Evolutionary conservation across 1,140 invertebrate species (phyloP).

Genomic region (Probaryconus sp.): DNA sequence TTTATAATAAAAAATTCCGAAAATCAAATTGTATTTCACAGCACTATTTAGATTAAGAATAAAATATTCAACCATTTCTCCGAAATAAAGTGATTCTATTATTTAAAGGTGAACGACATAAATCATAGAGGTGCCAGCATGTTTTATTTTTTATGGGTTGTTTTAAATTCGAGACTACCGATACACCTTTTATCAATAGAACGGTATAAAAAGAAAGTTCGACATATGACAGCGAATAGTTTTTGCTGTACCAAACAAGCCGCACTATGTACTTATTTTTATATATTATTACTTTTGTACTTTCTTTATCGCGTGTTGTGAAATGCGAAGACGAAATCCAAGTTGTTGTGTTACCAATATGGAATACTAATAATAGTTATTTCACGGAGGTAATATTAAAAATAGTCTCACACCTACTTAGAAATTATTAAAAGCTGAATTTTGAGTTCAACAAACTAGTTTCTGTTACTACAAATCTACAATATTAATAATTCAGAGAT

Average conservation of each 20-base stretch:
- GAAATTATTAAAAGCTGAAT: not conserved
- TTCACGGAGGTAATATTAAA: constrained; percentile 37
- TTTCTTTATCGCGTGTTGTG: constrained; percentile 21
- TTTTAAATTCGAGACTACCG: constrained; percentile 12
- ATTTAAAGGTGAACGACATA: constrained; percentile 58
- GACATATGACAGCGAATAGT: constrained; percentile 44
- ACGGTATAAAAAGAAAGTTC: constrained; percentile 61
- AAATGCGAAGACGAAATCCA: constrained; percentile 39
- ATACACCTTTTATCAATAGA: constrained; percentile 10
- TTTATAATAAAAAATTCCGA: no score
- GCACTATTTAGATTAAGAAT: no score
- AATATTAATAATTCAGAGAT: no score
- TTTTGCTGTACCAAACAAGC: constrained; percentile 44
- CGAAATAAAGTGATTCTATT: constrained; percentile 21
- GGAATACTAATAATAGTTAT: constrained; percentile 37
- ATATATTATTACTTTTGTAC: constrained; percentile 34
- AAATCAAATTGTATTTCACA: no score
- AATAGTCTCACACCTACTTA: not conserved
- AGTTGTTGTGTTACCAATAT: constrained; percentile 60
- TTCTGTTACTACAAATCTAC: no score
- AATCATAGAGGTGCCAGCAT: constrained; percentile 69
- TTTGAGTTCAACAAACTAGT: no score
- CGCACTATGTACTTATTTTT: constrained; percentile 51
- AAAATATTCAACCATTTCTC: no score
- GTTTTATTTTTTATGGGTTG: constrained; percentile 36